Base-by-base conservation (phyloP, 2,888 invertebrate species). In the Parasteatoda lunata region DNA sequence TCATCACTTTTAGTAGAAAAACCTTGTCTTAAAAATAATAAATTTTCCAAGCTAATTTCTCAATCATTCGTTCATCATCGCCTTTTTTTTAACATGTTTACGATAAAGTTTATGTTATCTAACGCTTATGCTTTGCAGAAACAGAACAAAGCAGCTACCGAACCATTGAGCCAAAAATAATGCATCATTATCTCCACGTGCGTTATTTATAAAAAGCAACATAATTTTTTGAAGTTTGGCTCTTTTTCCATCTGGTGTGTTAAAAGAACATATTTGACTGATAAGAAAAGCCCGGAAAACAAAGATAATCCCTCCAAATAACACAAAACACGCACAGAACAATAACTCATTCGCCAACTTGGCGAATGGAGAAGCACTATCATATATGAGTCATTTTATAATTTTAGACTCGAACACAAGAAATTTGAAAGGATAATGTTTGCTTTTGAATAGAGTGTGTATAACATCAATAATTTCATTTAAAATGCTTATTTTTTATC, bases 221-320 rank as follows among this genome's bases (percentile, higher is more conserved):
- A n/a, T 84, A 78, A 71, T 75, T 75, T 59, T 65, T 30, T 64
- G 72, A 54, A 51, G 45, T 52, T 65, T 52, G 30, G 65, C 68
- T 75, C 48, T 68, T 78, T 77, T 73, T 70, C 59, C 72, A 68
- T 73, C 84, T 84, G 78, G 49, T 78, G 52, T 45, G 66, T 68
- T 64, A 66, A 69, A 78, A 84, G 59, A 9, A 59, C n/a, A 9
- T 73, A 78, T 72, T 66, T 52, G 69, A 78, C 78, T 51, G 84
- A 84, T 84, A 84, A 78, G 84, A 66, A n/a, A 59, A n/a, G 78
- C 78, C 64, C 64, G 11, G 72, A 84, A 84, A 73, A 84, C 84
- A 84, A 84, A 78, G 84, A 52, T 72, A 72, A 77, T 71, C 48
- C 11, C 64, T 47, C 51, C 69, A 7, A 52, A 30, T 47, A 49